phyloP scores from a whole-genome alignment of 2,797 vertebrate species.

The Peromyscus aztecus region DNA sequence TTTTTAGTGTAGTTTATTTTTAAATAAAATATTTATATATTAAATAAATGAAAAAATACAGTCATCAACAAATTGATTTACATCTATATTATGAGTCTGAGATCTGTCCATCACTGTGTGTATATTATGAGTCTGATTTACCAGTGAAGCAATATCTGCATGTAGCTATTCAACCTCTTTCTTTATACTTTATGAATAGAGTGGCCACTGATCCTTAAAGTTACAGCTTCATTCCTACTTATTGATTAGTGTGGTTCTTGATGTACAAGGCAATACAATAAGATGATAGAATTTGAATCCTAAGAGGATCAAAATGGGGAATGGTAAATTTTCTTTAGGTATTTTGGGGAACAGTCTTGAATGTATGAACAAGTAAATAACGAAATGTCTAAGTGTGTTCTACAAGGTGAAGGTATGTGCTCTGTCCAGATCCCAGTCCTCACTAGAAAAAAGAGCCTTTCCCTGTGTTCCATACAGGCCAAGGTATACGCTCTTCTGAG shows the following conservation, averaged over 20 bases:
- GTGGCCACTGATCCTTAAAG: background rate
- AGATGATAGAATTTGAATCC: background rate
- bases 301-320: background rate
- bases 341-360: background rate
- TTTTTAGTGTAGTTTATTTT: constrained; percentile 15
- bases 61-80: background rate
- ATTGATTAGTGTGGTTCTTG: background rate
- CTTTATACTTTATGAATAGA: constrained; percentile 23
- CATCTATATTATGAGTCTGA: background rate
- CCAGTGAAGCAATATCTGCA: background rate
- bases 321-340: background rate
- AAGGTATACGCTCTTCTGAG: background rate
- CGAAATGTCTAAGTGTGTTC: constrained; percentile 54
- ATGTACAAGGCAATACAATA: background rate
- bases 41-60: background rate
- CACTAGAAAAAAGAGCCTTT: background rate
- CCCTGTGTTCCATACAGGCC: background rate
- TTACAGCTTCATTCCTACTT: background rate
- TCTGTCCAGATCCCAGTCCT: background rate
- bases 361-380: constrained; percentile 52
- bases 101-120: background rate
- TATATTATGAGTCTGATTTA: background rate
- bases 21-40: background rate
- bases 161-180: background rate
- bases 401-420: background rate